phyloP scores from a whole-genome alignment of 2,888 invertebrate species.

The Ditylenchus weischeri region DNA sequence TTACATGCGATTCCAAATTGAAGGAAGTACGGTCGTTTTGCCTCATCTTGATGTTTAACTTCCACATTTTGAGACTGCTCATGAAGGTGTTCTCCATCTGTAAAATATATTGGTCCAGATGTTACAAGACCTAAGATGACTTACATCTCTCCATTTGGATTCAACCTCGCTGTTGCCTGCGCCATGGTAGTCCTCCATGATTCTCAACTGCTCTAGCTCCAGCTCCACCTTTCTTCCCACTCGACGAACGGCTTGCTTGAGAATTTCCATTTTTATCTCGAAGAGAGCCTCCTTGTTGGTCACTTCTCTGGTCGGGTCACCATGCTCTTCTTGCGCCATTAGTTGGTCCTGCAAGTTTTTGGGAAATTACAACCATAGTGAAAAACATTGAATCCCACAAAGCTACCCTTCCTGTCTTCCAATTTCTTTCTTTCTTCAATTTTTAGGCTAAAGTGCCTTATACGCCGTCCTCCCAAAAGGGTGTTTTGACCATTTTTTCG shows the following conservation, averaged over 20 bases:
- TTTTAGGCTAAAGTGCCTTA: too few species aligned
- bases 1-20: constrained; percentile 15
- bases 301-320: constrained; percentile 15
- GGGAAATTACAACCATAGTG: too few species aligned
- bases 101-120: not conserved
- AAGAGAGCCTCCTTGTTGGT: constrained; percentile 21
- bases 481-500: too few species aligned
- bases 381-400: too few species aligned
- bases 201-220: constrained; percentile 12
- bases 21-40: constrained; percentile 20
- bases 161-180: constrained; percentile 12
- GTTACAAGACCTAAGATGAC: not conserved
- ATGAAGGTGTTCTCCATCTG: constrained; percentile 19
- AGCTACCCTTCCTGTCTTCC: not conserved
- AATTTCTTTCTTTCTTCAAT: not conserved
- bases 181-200: constrained; percentile 20
- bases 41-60: constrained; percentile 19
- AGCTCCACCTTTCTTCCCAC: constrained; percentile 11
- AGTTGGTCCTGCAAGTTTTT: constrained; percentile 4
- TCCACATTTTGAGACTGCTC: constrained; percentile 19
- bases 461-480: too few species aligned
- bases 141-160: constrained; percentile 11
- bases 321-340: constrained; percentile 22
- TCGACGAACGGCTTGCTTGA: not conserved
- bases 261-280: constrained; percentile 13